Base-by-base conservation (phyloP, 53 echinoderm and acorn worm genomes). In the Henricia sp. region DNA sequence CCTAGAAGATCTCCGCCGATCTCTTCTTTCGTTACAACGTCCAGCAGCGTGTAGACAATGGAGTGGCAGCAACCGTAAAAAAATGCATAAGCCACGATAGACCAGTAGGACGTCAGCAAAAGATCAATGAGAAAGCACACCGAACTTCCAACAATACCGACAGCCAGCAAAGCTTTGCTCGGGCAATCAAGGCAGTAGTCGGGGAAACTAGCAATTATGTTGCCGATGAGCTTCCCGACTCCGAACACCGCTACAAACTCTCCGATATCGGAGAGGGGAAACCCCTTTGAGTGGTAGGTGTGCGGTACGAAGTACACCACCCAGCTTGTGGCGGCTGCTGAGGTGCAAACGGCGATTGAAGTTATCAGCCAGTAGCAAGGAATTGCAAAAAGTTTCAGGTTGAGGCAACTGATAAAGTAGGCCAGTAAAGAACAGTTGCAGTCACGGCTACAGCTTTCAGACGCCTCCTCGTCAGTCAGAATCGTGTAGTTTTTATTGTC, bases 191-290 rank as follows among this genome's bases (percentile, higher is more conserved):
- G 2, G 13, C 8, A 36, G n/a, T 11, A 17, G 17, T 0, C 13
- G 35, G 33, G 0, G n/a, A 32, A 16, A 66, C 34, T 37, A 12
- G 37, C 34, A 13, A 66, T 20, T 16, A 66, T 13, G 33, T 66
- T 66, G 12, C 67, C 67, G 13, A 38, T 3, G 9, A 66, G 34
- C n/a, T 1, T 66, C 33, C 67, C 67, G n/a, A n/a, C n/a, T n/a
- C n/a, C n/a, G n/a, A n/a, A n/a, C n/a, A n/a, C n/a, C n/a, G n/a
- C 67, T 37, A 66, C 67, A 33, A 66, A 66, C 35, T 32, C 16
- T 35, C 35, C 13, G 9, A 32, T 8, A 3, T 66, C 67, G 17
- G 33, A 2, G 17, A 66, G 67, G 0, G 67, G 17, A 20, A 32
- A 66, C 6, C 67, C 67, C 3, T 66, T 66, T 19, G 67, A 34